Base-by-base conservation (phyloP, 2,797 vertebrate genomes). In the Poeciliopsis paucimaculata region DNA sequence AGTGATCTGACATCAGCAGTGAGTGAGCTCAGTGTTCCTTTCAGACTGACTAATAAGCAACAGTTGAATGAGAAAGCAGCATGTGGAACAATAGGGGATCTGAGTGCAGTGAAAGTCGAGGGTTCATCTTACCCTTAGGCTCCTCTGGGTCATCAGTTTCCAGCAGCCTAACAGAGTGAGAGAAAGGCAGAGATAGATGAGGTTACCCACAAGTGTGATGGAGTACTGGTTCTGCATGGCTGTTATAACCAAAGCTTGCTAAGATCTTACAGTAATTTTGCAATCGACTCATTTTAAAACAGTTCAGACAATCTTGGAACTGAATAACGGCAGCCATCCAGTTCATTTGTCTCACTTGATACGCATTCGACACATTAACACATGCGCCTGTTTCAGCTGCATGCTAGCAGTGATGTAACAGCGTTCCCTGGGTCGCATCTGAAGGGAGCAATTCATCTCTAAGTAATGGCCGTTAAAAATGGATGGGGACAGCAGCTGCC, bases 121-220 rank as follows among this genome's bases (percentile, higher is more conserved):
- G 88, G 81, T 87, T 90, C 86, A 62, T 91, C 95, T 95, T 95
- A 96, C 96, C 95, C 88, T 90, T 91, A 87, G 91, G 91, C 86
- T 92, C 90, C 70, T 94, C 86, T 70, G 77, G 86, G 83, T 94
- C 94, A 88, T 91, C 93, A 45, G 87, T 87, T 89, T 93, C 93
- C 90, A 88, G 84, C 76, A 90, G 86, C 88, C 96, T 96, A 84
- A 43, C 73, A 83, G 77, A 81, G 76, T 71, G 68, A 80, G 64
- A 80, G 72, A 74, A 70, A 80, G 74, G 83, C 4, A 81, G 78
- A 90, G 71, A 81, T 49, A 90, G 87, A 90, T 85, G 84, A 88
- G 85, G 82, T 90, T 88, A 92, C 70, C 68, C 36, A 7, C 36
- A 36, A 77, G 79, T 64, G 82, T 41, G 74, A 78, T 84, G 34